These are phyloP conservation scores for Nyleta sp. DNA, from an alignment of 2,888 invertebrate species.

Conservation along the genomic window DNA sequence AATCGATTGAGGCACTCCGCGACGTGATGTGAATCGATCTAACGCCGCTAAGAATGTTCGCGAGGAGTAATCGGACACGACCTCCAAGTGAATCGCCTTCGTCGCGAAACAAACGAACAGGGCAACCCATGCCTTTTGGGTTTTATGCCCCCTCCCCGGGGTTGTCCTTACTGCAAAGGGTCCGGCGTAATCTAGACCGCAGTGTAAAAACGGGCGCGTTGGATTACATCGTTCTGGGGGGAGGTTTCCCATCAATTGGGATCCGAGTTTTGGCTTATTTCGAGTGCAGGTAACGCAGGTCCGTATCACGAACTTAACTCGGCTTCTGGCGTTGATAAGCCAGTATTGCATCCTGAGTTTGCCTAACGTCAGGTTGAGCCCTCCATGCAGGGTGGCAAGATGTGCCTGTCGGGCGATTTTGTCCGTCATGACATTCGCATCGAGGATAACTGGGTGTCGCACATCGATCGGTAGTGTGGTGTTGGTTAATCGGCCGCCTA, in stretches of 20 bases:
- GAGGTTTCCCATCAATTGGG: not conserved
- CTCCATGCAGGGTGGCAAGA: no score
- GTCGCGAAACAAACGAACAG: not conserved
- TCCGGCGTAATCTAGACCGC: not conserved
- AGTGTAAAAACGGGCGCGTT: not conserved
- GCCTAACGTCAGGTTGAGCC: no score
- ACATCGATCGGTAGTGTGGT: no score
- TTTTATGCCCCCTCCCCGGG: not conserved
- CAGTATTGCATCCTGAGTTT: no score
- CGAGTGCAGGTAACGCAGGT: no score
- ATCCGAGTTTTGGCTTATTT: no score
- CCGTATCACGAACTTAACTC: no score
- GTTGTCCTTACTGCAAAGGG: not conserved
- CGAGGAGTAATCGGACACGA: not conserved
- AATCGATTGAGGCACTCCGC: not conserved
- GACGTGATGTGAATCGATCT: not conserved
- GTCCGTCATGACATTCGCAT: no score
- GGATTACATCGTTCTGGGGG: not conserved
- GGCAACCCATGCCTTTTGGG: not conserved
- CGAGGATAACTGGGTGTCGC: no score
- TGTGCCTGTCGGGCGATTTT: no score
- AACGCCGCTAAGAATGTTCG: not conserved
- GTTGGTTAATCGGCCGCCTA: no score
- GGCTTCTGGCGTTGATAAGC: no score
- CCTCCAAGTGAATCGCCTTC: not conserved